Conservation (phyloP, 2,888 invertebrate species). For the Amphiduros pacificus region DNA sequence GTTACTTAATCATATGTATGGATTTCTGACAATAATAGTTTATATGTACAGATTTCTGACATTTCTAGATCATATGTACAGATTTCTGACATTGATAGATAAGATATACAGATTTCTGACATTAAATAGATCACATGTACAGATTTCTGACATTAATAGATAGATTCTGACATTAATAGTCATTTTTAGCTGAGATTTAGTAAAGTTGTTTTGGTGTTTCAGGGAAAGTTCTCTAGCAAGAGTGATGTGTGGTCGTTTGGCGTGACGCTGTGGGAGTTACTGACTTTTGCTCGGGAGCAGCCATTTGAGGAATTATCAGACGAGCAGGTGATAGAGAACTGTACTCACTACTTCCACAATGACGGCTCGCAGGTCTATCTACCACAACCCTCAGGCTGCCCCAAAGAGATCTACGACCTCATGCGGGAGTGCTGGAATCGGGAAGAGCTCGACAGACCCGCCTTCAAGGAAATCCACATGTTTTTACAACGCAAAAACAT, state of each 20-base stretch:
- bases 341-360: slow-evolving; percentile 76
- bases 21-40: no score
- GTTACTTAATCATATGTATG: no score
- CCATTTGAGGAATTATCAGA: slow-evolving; percentile 79
- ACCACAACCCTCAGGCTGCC: slow-evolving; percentile 75
- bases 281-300: slow-evolving; percentile 74
- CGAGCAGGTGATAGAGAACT: slow-evolving; percentile 74
- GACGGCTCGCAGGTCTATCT: slow-evolving; percentile 64
- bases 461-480: slow-evolving; percentile 84
- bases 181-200: no score
- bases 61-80: no score
- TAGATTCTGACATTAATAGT: no score
- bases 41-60: no score
- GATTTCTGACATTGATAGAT: no score
- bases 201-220: slow-evolving; percentile 42
- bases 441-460: slow-evolving; percentile 77
- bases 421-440: slow-evolving; percentile 91
- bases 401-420: slow-evolving; percentile 85
- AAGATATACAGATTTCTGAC: no score
- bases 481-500: slow-evolving; percentile 69
- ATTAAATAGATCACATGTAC: no score
- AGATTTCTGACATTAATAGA: no score
- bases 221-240: slow-evolving; percentile 84
- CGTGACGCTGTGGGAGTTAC: slow-evolving; percentile 84
- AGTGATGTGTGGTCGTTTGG: slow-evolving; percentile 93